Percentiles rank a stretch among this genome's conserved stretches.
phyloP scores from a whole-genome alignment of 2,797 vertebrate species.

The Neosalanx taihuensis region DNA sequence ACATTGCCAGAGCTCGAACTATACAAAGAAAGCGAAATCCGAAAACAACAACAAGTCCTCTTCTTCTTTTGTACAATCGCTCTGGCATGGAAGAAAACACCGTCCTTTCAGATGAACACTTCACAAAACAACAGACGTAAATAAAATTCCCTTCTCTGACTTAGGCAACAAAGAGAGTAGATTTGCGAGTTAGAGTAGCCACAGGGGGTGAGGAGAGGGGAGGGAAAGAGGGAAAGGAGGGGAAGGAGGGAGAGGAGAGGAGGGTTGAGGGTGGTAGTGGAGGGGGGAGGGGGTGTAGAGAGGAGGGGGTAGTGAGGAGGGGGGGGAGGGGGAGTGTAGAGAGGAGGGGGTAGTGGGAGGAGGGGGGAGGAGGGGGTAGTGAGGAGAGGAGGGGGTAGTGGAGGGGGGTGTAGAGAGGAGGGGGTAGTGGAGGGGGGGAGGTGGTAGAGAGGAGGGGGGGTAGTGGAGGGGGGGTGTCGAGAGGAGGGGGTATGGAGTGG shows the following conservation, averaged over 20 bases:
- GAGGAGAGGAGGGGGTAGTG: too few species aligned
- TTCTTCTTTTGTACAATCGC: background rate
- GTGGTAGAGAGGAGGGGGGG: too few species aligned
- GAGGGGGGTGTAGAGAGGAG: too few species aligned
- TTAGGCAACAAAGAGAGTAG: background rate
- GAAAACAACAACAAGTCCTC: background rate
- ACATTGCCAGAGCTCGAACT: slow-evolving; percentile 21
- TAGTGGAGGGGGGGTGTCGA: background rate
- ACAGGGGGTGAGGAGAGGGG: background rate
- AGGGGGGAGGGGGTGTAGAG: too few species aligned
- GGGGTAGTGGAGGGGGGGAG: too few species aligned
- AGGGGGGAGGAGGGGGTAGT: too few species aligned
- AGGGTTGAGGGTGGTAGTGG: background rate
- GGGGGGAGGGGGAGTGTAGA: background rate
- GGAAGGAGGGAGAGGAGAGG: background rate
- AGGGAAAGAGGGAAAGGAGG: background rate
- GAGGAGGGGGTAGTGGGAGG: too few species aligned
- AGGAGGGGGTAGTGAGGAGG: too few species aligned
- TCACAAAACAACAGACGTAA: slow-evolving; percentile 1
- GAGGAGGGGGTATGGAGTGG: background rate
- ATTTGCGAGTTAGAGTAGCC: slow-evolving; percentile 7
- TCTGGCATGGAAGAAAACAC: background rate
- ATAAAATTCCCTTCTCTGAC: slow-evolving; percentile 4
- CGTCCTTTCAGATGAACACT: background rate
- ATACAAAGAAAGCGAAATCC: background rate